A percentile compares a stretch with the other conserved stretches of the same genome.
Conservation (phyloP, 2,888 invertebrate species). For the Pterostichus madidus region DNA sequence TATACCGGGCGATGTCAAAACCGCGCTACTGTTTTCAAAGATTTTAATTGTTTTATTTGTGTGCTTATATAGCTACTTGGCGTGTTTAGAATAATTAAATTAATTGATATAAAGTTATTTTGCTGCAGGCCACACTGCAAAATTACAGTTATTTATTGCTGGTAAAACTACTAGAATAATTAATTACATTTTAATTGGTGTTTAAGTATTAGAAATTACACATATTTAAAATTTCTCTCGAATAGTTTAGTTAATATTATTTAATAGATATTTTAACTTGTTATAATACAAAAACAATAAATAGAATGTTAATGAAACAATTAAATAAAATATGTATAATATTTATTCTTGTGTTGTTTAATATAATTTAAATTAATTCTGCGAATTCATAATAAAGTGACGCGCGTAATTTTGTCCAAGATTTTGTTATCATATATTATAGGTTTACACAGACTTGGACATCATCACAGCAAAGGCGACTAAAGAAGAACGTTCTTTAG, state of each 20-base stretch:
- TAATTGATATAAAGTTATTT: slow-evolving; percentile 26
- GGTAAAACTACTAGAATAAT: slow-evolving; percentile 24
- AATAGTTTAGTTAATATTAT: slow-evolving; percentile 9
- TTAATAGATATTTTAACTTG: slow-evolving; percentile 17
- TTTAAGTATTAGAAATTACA: slow-evolving; percentile 31
- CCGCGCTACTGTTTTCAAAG: background rate
- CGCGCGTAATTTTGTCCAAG: too few species aligned
- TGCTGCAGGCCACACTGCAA: background rate
- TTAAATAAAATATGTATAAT: too few species aligned
- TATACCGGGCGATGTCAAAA: slow-evolving; percentile 25
- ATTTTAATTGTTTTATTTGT: background rate
- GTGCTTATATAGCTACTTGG: background rate
- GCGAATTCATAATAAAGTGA: too few species aligned
- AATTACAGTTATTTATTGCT: slow-evolving; percentile 23
- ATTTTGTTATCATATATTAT: slow-evolving; percentile 68
- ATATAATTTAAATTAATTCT: too few species aligned
- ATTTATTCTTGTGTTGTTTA: too few species aligned
- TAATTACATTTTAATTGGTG: slow-evolving; percentile 37
- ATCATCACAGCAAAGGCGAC: slow-evolving; percentile 97
- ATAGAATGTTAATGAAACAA: slow-evolving; percentile 12
- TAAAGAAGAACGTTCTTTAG: slow-evolving; percentile 85
- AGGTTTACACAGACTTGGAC: slow-evolving; percentile 96
- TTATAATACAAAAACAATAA: background rate
- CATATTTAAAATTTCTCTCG: slow-evolving; percentile 42
- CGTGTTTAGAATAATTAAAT: slow-evolving; percentile 36